Conservation (phyloP, 2,888 invertebrate genomes). For the Tolmerus cingulatus region DNA sequence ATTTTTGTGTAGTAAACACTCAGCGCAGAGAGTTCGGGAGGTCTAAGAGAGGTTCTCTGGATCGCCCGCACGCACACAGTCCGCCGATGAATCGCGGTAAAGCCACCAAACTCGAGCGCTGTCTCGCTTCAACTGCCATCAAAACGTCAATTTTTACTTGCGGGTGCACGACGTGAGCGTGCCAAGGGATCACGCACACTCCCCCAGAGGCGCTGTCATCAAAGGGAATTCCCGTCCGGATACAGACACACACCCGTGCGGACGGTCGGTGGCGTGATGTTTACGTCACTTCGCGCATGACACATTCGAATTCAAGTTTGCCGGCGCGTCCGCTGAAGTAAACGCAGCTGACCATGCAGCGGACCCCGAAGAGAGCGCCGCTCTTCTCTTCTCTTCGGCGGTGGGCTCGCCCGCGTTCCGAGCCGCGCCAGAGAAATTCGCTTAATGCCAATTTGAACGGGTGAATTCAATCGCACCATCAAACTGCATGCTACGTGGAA, state of each 20-base stretch:
- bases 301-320: not conserved
- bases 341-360: not conserved
- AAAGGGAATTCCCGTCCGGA: not conserved
- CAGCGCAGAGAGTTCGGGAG: not conserved
- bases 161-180: not conserved
- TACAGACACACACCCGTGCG: not conserved
- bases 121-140: not conserved
- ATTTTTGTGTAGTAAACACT: conserved; percentile 18
- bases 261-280: conserved; percentile 5
- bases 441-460: not conserved
- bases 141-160: not conserved
- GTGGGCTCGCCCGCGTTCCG: not conserved
- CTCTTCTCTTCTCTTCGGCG: not conserved
- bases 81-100: not conserved
- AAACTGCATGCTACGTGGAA: not conserved
- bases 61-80: not conserved
- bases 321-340: not conserved
- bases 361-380: not conserved
- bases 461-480: not conserved
- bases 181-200: not conserved
- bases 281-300: conserved; percentile 7
- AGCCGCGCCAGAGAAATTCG: not conserved
- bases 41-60: not conserved
- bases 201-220: not conserved
- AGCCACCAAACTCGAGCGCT: not conserved